Evolutionary conservation across 2,797 vertebrate species (phyloP), one percentile per base, ranked within the genome.

Genomic region (Eptatretus atami): DNA sequence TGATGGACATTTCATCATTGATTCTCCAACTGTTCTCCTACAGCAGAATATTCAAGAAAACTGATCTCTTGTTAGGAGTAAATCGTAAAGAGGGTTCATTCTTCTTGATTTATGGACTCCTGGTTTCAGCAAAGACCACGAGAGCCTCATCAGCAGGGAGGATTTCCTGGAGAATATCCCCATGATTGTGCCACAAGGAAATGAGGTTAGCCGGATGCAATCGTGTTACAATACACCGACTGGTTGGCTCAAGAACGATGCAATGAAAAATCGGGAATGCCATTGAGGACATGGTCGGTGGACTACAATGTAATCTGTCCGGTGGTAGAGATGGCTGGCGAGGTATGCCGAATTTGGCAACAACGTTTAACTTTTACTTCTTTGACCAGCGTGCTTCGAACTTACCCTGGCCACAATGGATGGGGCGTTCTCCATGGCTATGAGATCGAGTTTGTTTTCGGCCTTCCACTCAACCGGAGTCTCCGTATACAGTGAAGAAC

Each of bases 371-470:
- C 67, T 74, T 82, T 15, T 93, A 90, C 68, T 66, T 82, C 64
- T 93, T 93, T 9, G 82, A 93, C 65, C 86, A 93, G 67, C 77
- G 81, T 2, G 82, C 86, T 0, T 92, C 86, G 65, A 90, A 84
- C 61, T 66, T 93, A 65, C 75, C 73, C 53, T 93, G 84, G 84
- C 86, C 86, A 0, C 78, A 78, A 53, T 93, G 86, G 86, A 93
- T 93, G 86, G 86, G 86, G 86, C 1, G 86, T 93, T n/a, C 82
- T 88, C 44, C 86, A 92, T 1, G 86, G 86, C 66, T 93, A 93
- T 25, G 86, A 93, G 73, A 93, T 93, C 1, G 86, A 93, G 71
- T 93, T 92, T 69, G 77, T 87, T 64, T 87, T 93, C 11, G 86
- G 86, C 57, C 74, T 86, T 63, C 86, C 86, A 1, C 75, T 93